Percentiles rank a stretch among this genome's conserved stretches.
Evolutionary conservation across 2,113 vertebrate genomes (phyloP).

Genomic region (Anolis sagrei): DNA sequence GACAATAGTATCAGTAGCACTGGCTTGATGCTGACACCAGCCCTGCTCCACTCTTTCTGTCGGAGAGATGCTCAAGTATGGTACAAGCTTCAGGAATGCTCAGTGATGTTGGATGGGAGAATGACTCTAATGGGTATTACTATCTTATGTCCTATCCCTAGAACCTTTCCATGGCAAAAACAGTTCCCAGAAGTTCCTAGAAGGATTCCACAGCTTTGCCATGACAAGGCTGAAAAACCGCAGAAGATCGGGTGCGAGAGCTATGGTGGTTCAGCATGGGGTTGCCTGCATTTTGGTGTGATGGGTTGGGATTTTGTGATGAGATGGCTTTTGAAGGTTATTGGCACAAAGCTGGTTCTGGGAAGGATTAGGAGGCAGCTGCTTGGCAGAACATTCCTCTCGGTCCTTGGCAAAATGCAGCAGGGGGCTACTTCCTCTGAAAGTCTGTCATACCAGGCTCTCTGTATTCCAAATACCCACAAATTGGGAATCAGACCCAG

Average conservation of each 20-base stretch:
- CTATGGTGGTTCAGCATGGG: slow-evolving; percentile 30
- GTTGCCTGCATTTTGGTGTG: slow-evolving; percentile 4
- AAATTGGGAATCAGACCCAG: neutral
- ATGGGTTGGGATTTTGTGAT: neutral
- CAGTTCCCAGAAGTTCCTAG: slow-evolving; percentile 47
- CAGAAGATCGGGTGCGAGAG: slow-evolving; percentile 68
- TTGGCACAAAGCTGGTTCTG: neutral
- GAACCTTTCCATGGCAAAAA: slow-evolving; percentile 66
- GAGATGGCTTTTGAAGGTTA: neutral
- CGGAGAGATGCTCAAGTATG: neutral
- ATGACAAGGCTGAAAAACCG: slow-evolving; percentile 44
- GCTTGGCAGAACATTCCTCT: slow-evolving; percentile 16
- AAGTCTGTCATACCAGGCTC: neutral
- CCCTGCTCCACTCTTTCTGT: neutral
- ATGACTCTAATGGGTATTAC: slow-evolving; percentile 27
- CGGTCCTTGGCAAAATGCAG: neutral
- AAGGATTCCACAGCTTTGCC: slow-evolving; percentile 34
- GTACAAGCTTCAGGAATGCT: neutral
- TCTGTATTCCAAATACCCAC: neutral
- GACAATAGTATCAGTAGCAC: neutral
- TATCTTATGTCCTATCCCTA: slow-evolving; percentile 59
- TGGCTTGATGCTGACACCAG: neutral
- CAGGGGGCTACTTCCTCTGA: neutral
- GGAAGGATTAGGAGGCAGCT: neutral
- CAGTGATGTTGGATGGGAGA: no score